These are phyloP conservation scores for Stenodera caucasica DNA, from an alignment of 2,888 invertebrate species.

Conservation along the genomic window DNA sequence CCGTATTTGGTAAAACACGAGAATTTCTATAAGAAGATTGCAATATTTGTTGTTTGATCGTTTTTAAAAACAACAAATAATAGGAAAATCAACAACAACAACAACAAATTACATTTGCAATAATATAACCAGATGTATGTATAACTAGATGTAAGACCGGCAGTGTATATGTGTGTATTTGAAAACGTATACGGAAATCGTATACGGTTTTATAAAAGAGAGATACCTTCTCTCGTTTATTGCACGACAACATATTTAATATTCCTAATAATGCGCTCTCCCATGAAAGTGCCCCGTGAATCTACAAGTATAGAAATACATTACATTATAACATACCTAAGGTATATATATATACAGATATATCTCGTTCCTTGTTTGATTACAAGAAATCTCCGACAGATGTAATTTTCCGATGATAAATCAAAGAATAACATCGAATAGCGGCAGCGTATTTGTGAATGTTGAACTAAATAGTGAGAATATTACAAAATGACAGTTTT, in stretches of 20 bases:
- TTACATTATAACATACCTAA: neutral
- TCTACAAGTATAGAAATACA: neutral
- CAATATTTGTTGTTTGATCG: constrained; percentile 41
- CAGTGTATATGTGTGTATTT: constrained; percentile 14
- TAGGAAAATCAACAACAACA: constrained; percentile 31
- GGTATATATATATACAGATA: neutral
- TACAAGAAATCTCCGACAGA: constrained; percentile 6
- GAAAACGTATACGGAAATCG: constrained; percentile 17
- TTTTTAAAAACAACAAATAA: constrained; percentile 38
- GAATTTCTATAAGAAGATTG: constrained; percentile 40
- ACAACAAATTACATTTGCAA: constrained; percentile 9
- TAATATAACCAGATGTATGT: constrained; percentile 9
- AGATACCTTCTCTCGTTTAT: constrained; percentile 10
- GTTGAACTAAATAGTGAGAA: neutral
- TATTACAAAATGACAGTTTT: neutral
- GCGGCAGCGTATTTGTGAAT: constrained; percentile 1
- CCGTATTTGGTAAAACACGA: constrained; percentile 43
- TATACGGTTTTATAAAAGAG: neutral
- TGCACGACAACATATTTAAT: constrained; percentile 16
- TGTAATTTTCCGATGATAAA: constrained; percentile 3
- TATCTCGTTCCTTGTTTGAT: constrained; percentile 3
- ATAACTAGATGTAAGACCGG: constrained; percentile 1
- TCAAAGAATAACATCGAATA: neutral
- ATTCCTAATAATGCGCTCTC: constrained; percentile 18
- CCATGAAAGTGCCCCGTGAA: constrained; percentile 4